Percentiles rank a stretch among this genome's conserved stretches.
These are phyloP conservation scores for Gymnocephalus cernua DNA, from an alignment of 2,113 vertebrate species.

Conservation along the genomic window DNA sequence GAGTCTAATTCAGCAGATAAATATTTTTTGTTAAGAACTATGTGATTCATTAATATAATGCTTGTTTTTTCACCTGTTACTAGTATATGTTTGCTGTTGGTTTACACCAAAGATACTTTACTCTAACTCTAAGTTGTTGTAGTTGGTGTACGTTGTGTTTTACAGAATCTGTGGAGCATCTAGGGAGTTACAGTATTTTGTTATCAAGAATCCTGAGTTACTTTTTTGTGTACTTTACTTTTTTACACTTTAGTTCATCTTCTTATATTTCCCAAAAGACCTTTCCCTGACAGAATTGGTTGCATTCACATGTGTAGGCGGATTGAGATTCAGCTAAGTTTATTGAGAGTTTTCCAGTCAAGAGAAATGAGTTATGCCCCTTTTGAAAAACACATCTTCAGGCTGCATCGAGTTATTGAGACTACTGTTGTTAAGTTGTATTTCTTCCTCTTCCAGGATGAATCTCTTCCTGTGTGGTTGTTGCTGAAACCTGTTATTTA, in stretches of 20 bases:
- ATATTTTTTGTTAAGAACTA: neutral
- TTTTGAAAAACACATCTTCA: conserved; percentile 6
- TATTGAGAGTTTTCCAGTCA: neutral
- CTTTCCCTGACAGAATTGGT: neutral
- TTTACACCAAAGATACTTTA: neutral
- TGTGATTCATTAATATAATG: neutral
- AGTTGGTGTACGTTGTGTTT: neutral
- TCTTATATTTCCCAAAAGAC: neutral
- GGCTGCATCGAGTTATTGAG: neutral
- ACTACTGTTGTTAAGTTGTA: no score
- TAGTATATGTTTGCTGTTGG: neutral
- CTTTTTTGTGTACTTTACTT: neutral
- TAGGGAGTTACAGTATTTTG: neutral
- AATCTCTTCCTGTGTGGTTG: neutral
- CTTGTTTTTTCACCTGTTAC: neutral
- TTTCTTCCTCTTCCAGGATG: neutral
- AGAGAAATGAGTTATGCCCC: neutral
- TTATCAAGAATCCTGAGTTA: neutral
- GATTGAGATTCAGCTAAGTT: neutral
- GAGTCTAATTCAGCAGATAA: conserved; percentile 1
- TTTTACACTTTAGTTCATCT: neutral
- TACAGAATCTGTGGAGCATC: neutral
- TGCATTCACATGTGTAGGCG: conserved; percentile 6
- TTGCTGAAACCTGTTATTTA: neutral
- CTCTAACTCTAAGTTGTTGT: neutral